Evolutionary conservation across 92 coral and sea anemone genomes (phyloP), one percentile per base, ranked within the genome.

Genomic region (Chrysogorgia sp.): DNA sequence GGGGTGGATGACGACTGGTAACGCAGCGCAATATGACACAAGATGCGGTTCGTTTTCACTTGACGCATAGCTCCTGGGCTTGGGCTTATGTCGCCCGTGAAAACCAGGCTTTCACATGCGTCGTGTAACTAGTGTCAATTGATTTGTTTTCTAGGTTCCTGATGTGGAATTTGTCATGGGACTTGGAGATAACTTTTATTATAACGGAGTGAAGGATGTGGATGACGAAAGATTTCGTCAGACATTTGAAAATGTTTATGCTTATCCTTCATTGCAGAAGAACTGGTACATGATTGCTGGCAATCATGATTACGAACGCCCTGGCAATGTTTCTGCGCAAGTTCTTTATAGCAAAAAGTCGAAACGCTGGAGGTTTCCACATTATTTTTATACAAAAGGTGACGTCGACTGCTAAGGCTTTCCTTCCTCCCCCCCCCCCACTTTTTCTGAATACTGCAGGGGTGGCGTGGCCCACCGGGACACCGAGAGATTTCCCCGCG

Each of bases 201-300:
- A 76, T 35, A 75, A 81, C 21, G 98, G 98, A 48, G 97, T 93
- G 0, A 75, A 76, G 52, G 52, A 53, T 40, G 97, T 87, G 58
- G 81, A 86, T 17, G 98, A 93, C 55, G 80, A 80, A 3, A 81
- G 98, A 37, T 93, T 93, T 64, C 30, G 6, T 10, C 26, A 78
- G 6, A 91, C 96, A 1, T 93, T 89, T 76, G 98, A 93, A 70
- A 59, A 84, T 47, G 96, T 89, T 59, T 93, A 81, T 71, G 79
- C 68, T 31, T 71, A 67, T n/a, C 94, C 93, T 12, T 63, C 90
- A 56, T 81, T 91, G 30, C 62, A 71, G 37, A 75, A 77, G 61
- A 85, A 84, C 75, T 93, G 98, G 98, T 92, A 87, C 80, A 87
- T 93, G 98, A 77, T 91, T 32, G 98, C 98, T 20, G 98, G 98